Percentiles rank a stretch among this genome's conserved stretches.
Evolutionary conservation across 1,140 invertebrate species (phyloP).

Genomic region (Cydia amplana): DNA sequence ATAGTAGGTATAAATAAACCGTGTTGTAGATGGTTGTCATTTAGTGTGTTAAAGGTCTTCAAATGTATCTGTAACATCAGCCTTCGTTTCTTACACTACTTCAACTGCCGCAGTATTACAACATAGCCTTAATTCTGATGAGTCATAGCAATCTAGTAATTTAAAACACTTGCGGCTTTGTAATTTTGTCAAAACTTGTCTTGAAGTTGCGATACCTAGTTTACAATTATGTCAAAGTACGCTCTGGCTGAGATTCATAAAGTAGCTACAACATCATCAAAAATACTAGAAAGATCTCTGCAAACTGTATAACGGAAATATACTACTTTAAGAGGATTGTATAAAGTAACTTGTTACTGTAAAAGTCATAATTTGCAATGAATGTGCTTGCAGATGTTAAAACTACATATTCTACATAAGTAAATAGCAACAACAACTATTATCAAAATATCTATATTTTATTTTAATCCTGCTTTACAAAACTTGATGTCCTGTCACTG

Average conservation of each 20-base stretch:
- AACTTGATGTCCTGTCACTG: neutral
- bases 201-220: conserved; percentile 34
- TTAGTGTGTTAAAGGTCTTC: conserved; percentile 5
- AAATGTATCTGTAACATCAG: conserved; percentile 7
- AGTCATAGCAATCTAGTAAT: conserved; percentile 48
- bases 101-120: conserved; percentile 6
- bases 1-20: no score
- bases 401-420: no score
- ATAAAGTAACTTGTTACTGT: no score
- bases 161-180: conserved; percentile 41
- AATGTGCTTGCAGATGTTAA: no score
- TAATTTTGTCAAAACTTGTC: conserved; percentile 38
- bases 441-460: no score
- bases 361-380: no score
- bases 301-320: neutral
- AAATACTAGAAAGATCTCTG: neutral
- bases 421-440: no score
- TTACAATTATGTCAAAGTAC: neutral
- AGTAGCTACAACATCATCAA: neutral
- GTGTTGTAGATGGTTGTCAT: neutral
- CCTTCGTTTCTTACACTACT: neutral
- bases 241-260: neutral
- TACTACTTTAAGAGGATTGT: no score
- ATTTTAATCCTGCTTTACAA: neutral
- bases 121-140: conserved; percentile 35